Percentiles rank a stretch among this genome's conserved stretches.
phyloP scores from a whole-genome alignment of 2,888 invertebrate genomes.

The Noctua pronuba region DNA sequence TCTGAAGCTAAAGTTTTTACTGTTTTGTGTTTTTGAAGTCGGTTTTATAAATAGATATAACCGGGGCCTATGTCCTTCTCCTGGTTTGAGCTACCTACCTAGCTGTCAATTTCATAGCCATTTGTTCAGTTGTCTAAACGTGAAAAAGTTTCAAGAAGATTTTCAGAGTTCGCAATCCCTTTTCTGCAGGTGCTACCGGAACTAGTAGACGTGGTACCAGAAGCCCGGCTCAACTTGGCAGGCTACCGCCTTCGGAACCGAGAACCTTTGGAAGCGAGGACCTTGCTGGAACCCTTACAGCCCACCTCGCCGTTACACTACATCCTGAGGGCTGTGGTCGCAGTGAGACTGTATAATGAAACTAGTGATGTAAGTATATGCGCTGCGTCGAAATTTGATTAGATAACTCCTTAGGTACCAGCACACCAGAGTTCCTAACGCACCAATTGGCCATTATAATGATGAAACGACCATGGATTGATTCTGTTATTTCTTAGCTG shows the following conservation, averaged over 20 bases:
- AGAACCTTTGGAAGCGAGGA: constrained; percentile 96
- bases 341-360: constrained; percentile 98
- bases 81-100: background rate
- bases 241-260: constrained; percentile 97
- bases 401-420: no score
- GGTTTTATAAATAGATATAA: background rate
- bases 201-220: constrained; percentile 98
- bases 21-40: no score
- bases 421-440: no score
- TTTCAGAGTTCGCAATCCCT: background rate
- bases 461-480: background rate
- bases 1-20: no score
- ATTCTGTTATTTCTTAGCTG: background rate
- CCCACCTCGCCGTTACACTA: constrained; percentile 98
- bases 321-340: constrained; percentile 98
- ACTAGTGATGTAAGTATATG: constrained; percentile 94
- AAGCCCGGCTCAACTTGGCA: constrained; percentile 98
- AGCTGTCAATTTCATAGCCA: background rate
- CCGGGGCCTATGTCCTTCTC: background rate
- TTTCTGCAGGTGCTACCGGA: constrained; percentile 93
- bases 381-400: background rate
- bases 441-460: no score
- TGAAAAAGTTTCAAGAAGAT: background rate
- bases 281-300: constrained; percentile 96
- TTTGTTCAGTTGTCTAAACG: background rate